Evolutionary conservation across 53 echinoderm and acorn worm genomes (phyloP), one percentile per base, ranked within the genome.

Genomic region (Arbacia lixula): DNA sequence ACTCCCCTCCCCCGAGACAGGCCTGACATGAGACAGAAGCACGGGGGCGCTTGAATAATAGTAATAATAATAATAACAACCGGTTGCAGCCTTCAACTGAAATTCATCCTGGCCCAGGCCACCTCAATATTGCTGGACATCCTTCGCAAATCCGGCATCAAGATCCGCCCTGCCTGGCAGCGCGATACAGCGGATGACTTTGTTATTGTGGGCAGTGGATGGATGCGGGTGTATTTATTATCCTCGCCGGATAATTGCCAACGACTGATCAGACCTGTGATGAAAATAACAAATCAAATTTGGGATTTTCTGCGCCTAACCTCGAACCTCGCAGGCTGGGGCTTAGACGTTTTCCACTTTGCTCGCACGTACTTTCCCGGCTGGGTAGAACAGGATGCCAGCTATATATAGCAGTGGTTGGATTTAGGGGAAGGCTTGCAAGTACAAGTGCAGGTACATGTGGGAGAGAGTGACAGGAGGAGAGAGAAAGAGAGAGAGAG

Each of bases 221-320:
- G 53, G 73, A 73, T 46, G 73, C 73, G 50, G 33, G 73, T 30
- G 52, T 68, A 68, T 68, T 73, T 73, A 73, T 73, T 52, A 49
- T 73, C 51, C 50, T 49, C 51, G 27, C 31, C 31, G 53, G 46
- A 52, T 73, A 73, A 73, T 73, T 73, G 73, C 73, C 73, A 33
- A 33, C 52, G 73, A 73, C 73, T 73, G 73, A 73, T 73, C 73
- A 52, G 53, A n/a, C 32, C 73, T 73, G 51, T 73, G 73, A 73
- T 73, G 73, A 73, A 73, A 73, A 73, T 73, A 73, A 73, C 73
- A 73, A 73, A 73, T 73, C 73, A 73, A 53, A 73, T 73, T 73
- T 73, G 73, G 73, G 73, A 73, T 73, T 73, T 73, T 50, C 21
- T 73, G 53, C 53, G 53, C 73, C 52, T 73, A 73, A 51, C 34